A percentile compares a stretch with the other conserved stretches of the same genome.
phyloP scores from a whole-genome alignment of 2,113 vertebrate species.

The Ictalurus furcatus region DNA sequence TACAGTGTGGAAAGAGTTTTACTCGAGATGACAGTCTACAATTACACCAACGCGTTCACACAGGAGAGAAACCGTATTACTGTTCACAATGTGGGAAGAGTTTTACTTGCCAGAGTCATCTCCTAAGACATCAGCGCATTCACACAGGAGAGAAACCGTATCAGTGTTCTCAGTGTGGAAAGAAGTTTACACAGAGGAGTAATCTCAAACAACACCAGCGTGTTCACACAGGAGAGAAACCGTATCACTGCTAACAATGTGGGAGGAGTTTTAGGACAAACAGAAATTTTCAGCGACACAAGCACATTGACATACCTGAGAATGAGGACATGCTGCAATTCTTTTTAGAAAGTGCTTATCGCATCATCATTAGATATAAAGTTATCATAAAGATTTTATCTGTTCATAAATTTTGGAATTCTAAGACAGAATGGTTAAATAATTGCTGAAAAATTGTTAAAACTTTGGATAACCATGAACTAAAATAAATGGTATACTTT shows the following conservation, averaged over 20 bases:
- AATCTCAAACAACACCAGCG: background rate
- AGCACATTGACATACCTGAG: background rate
- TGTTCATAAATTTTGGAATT: too few relatives aligned
- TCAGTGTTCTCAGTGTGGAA: background rate
- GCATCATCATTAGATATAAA: background rate
- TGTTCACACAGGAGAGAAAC: background rate
- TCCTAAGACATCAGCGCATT: background rate
- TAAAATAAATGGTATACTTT: too few relatives aligned
- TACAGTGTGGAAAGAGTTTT: background rate
- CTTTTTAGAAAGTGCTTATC: too few relatives aligned
- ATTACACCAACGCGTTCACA: background rate
- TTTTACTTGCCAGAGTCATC: background rate
- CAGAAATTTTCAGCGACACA: background rate
- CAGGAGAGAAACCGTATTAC: background rate
- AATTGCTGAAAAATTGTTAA: too few relatives aligned
- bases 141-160: background rate
- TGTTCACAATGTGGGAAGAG: background rate
- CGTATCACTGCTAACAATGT: background rate
- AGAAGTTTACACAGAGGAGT: background rate
- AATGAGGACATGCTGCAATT: background rate
- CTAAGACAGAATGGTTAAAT: too few relatives aligned
- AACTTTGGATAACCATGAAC: too few relatives aligned
- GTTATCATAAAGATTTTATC: too few relatives aligned
- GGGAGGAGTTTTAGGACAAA: background rate
- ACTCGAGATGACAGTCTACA: background rate